Evolutionary conservation across 2,797 vertebrate species (phyloP).

Genomic region (Pyrocephalus nanus): DNA sequence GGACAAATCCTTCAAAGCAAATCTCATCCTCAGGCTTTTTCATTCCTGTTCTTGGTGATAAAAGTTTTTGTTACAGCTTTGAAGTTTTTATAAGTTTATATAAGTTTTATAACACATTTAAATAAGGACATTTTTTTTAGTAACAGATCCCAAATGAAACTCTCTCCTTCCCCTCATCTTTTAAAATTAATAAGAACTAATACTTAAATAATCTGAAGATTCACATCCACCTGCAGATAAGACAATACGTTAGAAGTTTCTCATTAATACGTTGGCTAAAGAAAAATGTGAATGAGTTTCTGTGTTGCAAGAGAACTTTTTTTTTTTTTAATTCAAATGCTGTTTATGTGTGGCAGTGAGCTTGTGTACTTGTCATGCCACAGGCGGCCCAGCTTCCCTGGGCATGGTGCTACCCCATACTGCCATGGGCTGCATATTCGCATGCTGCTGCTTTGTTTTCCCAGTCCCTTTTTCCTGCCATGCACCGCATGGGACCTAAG

Average conservation of each 20-base stretch:
- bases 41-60: background rate
- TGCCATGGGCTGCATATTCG: background rate
- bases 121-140: background rate
- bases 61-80: background rate
- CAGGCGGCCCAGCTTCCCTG: background rate
- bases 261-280: background rate
- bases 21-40: background rate
- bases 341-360: background rate
- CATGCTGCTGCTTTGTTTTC: background rate
- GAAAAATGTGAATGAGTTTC: background rate
- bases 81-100: background rate
- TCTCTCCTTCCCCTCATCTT: background rate
- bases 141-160: background rate
- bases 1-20: background rate
- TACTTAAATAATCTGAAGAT: background rate
- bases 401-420: background rate
- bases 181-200: background rate
- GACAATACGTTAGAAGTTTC: background rate
- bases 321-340: background rate
- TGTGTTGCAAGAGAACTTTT: background rate
- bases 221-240: background rate
- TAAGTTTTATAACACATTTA: background rate
- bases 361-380: background rate
- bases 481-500: rapidly evolving
- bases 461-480: background rate